A percentile compares a stretch with the other conserved stretches of the same genome.
Conservation (phyloP, 2,113 vertebrate genomes). For the Zosterops japonicus region DNA sequence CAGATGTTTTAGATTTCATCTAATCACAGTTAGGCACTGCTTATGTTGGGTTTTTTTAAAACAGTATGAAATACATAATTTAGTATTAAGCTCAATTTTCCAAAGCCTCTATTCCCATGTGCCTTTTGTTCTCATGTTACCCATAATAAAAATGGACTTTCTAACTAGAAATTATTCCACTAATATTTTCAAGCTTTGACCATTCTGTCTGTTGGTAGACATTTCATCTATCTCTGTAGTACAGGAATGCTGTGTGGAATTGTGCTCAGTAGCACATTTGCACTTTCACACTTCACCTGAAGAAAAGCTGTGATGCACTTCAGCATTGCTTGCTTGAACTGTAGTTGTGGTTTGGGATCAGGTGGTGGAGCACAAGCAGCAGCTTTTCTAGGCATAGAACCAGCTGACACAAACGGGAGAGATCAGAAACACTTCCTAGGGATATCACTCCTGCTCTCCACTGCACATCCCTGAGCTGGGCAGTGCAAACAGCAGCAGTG, state of each 20-base stretch:
- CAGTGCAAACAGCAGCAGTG: neutral
- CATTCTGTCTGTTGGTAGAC: neutral
- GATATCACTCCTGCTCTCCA: neutral
- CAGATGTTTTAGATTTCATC: conserved; percentile 58
- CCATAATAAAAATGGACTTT: neutral
- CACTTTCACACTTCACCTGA: neutral
- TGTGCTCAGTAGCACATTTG: neutral
- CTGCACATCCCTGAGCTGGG: neutral
- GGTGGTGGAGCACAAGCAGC: neutral
- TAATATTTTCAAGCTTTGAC: conserved; percentile 12
- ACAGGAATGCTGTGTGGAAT: neutral
- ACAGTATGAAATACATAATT: conserved; percentile 15
- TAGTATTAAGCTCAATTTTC: conserved; percentile 7
- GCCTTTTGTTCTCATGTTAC: conserved; percentile 14
- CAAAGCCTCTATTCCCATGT: neutral
- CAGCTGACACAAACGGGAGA: neutral
- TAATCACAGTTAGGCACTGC: conserved; percentile 25
- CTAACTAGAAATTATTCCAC: neutral
- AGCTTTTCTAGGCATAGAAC: neutral
- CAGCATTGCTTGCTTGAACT: neutral
- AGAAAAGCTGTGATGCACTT: neutral
- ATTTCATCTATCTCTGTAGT: neutral
- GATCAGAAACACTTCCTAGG: neutral
- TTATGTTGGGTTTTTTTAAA: neutral
- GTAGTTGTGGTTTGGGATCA: neutral